These are phyloP conservation scores for Dolichoris vasculosae DNA, from an alignment of 1,140 invertebrate genomes.

Conservation along the genomic window DNA sequence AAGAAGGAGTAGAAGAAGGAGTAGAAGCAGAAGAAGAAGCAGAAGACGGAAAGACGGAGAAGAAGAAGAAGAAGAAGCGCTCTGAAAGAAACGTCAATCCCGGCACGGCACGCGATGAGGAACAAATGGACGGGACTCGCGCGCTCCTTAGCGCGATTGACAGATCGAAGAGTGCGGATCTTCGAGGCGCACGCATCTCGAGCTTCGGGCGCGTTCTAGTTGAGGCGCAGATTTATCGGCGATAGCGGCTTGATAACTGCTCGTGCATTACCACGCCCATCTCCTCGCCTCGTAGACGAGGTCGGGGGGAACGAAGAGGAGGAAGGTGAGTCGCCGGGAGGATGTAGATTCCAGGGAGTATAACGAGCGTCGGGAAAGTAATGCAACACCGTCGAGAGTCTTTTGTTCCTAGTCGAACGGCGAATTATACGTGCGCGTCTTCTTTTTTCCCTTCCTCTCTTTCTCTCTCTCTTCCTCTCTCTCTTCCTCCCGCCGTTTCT, in stretches of 20 bases:
- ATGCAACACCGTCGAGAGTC: background rate
- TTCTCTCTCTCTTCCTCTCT: background rate
- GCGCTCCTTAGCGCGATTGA: conserved; percentile 16
- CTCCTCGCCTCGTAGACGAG: conserved; percentile 38
- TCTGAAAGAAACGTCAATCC: background rate
- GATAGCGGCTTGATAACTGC: conserved; percentile 68
- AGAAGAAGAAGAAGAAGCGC: background rate
- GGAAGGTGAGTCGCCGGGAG: background rate
- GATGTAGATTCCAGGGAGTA: conserved; percentile 13
- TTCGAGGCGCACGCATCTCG: background rate
- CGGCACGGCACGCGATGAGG: background rate
- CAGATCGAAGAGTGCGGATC: conserved; percentile 38
- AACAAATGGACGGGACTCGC: background rate
- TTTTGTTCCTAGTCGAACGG: background rate
- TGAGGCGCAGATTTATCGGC: conserved; percentile 71
- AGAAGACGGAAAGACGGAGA: no score
- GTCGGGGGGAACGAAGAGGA: background rate
- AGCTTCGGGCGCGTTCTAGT: conserved; percentile 65
- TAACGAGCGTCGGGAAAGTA: background rate
- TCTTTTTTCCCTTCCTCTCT: background rate
- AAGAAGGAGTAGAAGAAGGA: no score
- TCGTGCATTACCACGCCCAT: conserved; percentile 70
- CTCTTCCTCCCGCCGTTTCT: background rate
- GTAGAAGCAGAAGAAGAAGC: no score
- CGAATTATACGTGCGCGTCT: background rate